Base-by-base conservation (phyloP, 2,888 invertebrate species). In the Phlogophora meticulosa region DNA sequence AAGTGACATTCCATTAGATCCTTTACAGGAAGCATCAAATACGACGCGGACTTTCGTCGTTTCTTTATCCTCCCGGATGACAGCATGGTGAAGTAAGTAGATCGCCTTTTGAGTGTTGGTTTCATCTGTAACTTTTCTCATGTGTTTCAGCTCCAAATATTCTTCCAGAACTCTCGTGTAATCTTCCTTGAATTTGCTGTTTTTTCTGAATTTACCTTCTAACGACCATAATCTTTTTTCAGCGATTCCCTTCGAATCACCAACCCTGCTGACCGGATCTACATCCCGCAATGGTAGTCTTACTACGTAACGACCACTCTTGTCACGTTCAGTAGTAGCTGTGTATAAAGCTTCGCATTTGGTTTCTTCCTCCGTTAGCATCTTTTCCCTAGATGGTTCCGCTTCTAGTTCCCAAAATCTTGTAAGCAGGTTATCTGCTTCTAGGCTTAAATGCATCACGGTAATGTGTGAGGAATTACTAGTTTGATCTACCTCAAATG, bases 41-140 rank as follows among this genome's bases (percentile, higher is more conserved):
- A n/a, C n/a, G 4, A 63, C 58, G 0, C 69, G 40, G 0, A 55
- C 43, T 5, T 63, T 63, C 0, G 58, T 20, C 4, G 65, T 65
- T 0, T 22, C 60, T 1, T 52, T 60, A 46, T 65, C 60, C 7
- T 60, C 46, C 20, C 65, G 43, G 15, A 65, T 0, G 0, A 70
- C 70, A 0, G 56, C 59, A 7, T 65, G 65, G 13, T 70, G 70
- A 3, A 51, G 58, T 38, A 59, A 59, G 11, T 49, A 59, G 0
- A 49, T 22, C 13, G 85, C 65, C n/a, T n/a, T n/a, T n/a, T n/a
- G n/a, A n/a, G n/a, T n/a, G n/a, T n/a, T n/a, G n/a, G n/a, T n/a
- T n/a, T n/a, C n/a, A n/a, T n/a, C n/a, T n/a, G n/a, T n/a, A n/a
- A n/a, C n/a, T n/a, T n/a, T n/a, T n/a, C n/a, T n/a, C n/a, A n/a